phyloP scores from a whole-genome alignment of 2,113 vertebrate genomes.

The Anarrhichthys ocellatus region DNA sequence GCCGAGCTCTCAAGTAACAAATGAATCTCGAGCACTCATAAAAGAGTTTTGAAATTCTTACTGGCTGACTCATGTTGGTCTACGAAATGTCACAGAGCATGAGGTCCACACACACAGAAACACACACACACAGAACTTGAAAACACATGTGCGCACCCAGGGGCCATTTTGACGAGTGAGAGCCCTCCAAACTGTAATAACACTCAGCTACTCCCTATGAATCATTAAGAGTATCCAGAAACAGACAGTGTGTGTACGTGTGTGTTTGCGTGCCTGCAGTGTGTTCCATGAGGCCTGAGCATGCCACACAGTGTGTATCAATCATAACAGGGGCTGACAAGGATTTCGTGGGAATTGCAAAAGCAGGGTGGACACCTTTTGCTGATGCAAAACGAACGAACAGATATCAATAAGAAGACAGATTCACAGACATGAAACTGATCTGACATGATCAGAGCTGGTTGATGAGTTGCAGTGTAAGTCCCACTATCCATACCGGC shows the following conservation, averaged over 20 bases:
- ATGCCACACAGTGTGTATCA: conserved; percentile 47
- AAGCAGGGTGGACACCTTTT: conserved; percentile 51
- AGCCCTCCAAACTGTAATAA: conserved; percentile 72
- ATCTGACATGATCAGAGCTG: not conserved
- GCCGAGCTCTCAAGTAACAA: conserved; percentile 36
- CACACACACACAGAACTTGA: conserved; percentile 39
- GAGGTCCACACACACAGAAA: conserved; percentile 36
- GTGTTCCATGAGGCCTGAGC: conserved; percentile 11
- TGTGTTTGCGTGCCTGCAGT: not conserved
- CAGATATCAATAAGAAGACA: not conserved
- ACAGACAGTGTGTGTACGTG: conserved; percentile 16
- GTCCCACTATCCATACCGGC: not conserved
- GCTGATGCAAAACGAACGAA: conserved; percentile 15
- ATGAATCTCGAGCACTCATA: conserved; percentile 60
- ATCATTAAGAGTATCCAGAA: conserved; percentile 66
- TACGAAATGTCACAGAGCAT: conserved; percentile 66
- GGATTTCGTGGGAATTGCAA: conserved; percentile 68
- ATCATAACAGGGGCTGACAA: conserved; percentile 57
- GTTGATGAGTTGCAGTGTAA: not conserved
- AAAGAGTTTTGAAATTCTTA: conserved; percentile 70
- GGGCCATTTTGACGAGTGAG: conserved; percentile 65
- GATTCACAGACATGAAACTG: not conserved
- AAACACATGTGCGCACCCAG: conserved; percentile 56
- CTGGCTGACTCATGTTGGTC: conserved; percentile 62
- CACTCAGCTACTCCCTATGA: conserved; percentile 67